These are phyloP conservation scores for Diaperis boleti DNA, from an alignment of 2,888 invertebrate genomes.

Conservation along the genomic window DNA sequence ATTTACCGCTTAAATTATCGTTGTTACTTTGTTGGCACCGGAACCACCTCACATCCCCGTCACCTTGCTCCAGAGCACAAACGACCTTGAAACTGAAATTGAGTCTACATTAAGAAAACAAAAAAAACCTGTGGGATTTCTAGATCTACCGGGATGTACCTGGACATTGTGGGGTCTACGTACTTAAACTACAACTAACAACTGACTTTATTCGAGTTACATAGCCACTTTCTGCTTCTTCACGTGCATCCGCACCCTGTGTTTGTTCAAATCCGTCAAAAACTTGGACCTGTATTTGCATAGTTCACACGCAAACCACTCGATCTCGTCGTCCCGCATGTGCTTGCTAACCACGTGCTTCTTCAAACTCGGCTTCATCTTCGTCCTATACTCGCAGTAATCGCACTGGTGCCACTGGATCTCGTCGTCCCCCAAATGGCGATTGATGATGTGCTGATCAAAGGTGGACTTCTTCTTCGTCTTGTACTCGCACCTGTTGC, in stretches of 20 bases:
- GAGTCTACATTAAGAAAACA: no score
- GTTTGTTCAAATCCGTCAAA: not conserved
- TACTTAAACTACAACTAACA: no score
- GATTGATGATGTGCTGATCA: not conserved
- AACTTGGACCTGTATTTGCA: not conserved
- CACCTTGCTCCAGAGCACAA: no score
- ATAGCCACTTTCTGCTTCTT: not conserved
- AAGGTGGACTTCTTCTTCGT: not conserved
- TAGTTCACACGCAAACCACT: constrained; percentile 4
- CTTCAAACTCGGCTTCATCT: not conserved
- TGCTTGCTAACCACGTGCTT: not conserved
- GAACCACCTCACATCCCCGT: no score
- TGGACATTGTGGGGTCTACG: no score
- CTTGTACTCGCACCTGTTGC: not conserved
- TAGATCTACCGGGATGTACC: no score
- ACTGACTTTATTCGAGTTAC: not conserved
- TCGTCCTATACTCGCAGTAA: not conserved
- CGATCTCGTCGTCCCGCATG: not conserved
- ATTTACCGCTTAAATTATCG: no score
- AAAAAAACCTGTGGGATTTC: no score
- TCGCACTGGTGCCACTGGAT: not conserved
- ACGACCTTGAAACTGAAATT: no score
- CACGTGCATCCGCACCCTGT: not conserved
- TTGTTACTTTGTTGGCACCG: no score
- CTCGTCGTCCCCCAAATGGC: not conserved